Evolutionary conservation across 2,888 invertebrate species (phyloP), one percentile per base, ranked within the genome.

Genomic region (Diarsia rubi): DNA sequence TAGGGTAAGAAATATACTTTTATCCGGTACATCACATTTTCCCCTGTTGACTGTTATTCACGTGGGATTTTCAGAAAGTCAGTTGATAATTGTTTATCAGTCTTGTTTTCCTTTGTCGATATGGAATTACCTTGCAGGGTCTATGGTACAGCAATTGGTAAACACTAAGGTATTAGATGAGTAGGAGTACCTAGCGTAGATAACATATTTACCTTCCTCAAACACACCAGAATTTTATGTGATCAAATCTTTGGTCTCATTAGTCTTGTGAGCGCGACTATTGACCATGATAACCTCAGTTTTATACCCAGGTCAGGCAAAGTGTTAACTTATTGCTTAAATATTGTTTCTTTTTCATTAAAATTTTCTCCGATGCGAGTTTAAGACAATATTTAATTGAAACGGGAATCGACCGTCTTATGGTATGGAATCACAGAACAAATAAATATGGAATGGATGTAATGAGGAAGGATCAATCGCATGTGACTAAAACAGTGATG

Each of bases 71-170:
- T 66, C 66, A 42, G n/a, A 49, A 60, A 49, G 12, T n/a, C 65
- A 60, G 21, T 24, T 69, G 4, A 21, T 37, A 47, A 60, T 24
- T 62, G 6, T 68, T 37, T 5, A 19, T 45, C 2, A 0, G 44
- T 31, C 19, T 37, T 27, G n/a, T 69, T 77, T 64, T 59, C 78
- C 69, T 77, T 63, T 12, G 4, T 37, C 45, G 2, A 63, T 37
- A 69, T 44, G 57, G 63, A 12, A 44, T 57, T 77, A 24, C 75
- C 77, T 47, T 42, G 24, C 42, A 24, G 8, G 16, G 16, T 57
- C 16, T 8, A 27, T 16, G 24, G 16, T 57, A 57, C 16, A 57
- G 24, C 24, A 16, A 37, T 45, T 31, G n/a, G 9, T 37, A 24
- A 31, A 27, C 6, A 71, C n/a, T 54, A 21, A 71, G 16, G 5